Conservation (phyloP, 2,888 invertebrate genomes). For the Euzophera pinguis region DNA sequence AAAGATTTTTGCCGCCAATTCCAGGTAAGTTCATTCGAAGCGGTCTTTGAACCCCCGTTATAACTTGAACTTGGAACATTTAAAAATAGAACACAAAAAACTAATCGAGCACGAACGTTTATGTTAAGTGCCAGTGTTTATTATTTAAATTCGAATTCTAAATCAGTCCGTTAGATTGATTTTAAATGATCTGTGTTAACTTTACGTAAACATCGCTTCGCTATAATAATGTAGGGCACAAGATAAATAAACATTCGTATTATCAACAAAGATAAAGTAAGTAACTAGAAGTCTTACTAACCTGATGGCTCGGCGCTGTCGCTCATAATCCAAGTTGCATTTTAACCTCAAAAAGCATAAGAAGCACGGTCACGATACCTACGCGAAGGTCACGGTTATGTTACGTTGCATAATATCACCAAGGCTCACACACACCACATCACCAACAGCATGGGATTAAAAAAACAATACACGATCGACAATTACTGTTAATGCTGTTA, state of each 20-base stretch:
- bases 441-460: constrained; percentile 57
- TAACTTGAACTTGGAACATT: constrained; percentile 6
- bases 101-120: not conserved
- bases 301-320: constrained; percentile 76
- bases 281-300: constrained; percentile 61
- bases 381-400: constrained; percentile 76
- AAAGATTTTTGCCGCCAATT: constrained; percentile 11
- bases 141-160: not conserved
- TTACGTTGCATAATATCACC: constrained; percentile 72
- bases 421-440: constrained; percentile 42
- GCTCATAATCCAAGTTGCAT: constrained; percentile 76
- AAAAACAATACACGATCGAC: constrained; percentile 68
- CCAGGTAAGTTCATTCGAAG: constrained; percentile 4
- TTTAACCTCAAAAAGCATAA: constrained; percentile 77
- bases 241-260: constrained; percentile 56
- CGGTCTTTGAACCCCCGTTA: constrained; percentile 1
- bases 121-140: not conserved
- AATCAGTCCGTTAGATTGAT: not conserved
- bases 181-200: constrained; percentile 9
- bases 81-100: not conserved
- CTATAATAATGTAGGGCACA: constrained; percentile 56
- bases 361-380: constrained; percentile 60
- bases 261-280: constrained; percentile 63
- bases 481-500: constrained; percentile 73
- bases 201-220: constrained; percentile 23